Base-by-base conservation (phyloP, 1,140 invertebrate genomes). In the Leptonema lineaticorne region DNA sequence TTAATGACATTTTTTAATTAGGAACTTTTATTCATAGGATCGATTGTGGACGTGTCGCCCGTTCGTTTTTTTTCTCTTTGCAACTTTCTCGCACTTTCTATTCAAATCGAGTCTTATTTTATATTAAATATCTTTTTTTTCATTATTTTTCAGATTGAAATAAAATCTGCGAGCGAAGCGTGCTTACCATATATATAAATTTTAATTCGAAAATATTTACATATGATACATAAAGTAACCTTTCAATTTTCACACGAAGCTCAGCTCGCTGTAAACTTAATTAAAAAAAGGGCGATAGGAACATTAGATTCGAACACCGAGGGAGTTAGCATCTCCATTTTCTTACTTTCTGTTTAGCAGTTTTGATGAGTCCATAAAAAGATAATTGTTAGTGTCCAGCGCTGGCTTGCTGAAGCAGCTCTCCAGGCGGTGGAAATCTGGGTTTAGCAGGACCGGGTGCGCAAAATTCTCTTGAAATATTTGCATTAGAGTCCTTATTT, bases 341-440 rank as follows among this genome's bases (percentile, higher is more conserved):
- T 45, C n/a, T n/a, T 6, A 26, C 24, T 4, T 53, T 4, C 22
- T 2, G 27, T 8, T 24, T 16, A 53, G 9, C 24, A n/a, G 11
- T 14, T n/a, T 59, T 59, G 27, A 33, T 59, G 29, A 27, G 57
- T 16, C 20, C 28, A 29, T 33, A 59, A 27, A 33, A 30, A 30
- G 29, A 18, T 77, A 77, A 77, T 75, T 77, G 74, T 79, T 81
- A 85, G 77, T 85, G 84, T 58, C 85, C 84, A 64, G 84, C 82
- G 79, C 83, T 84, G 74, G 84, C 84, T 29, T 85, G 77, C 50
- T 83, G 81, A 45, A 74, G 73, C 60, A 83, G 76, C 62, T 85
- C 83, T 67, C 79, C 80, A 22, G 81, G 79, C 18, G 83, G 81
- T 71, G 81, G 78, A 71, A 85, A 85, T 67, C 84, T 79, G 28